phyloP scores from a whole-genome alignment of 2,888 invertebrate species.

The Scaptomyza reducta region DNA sequence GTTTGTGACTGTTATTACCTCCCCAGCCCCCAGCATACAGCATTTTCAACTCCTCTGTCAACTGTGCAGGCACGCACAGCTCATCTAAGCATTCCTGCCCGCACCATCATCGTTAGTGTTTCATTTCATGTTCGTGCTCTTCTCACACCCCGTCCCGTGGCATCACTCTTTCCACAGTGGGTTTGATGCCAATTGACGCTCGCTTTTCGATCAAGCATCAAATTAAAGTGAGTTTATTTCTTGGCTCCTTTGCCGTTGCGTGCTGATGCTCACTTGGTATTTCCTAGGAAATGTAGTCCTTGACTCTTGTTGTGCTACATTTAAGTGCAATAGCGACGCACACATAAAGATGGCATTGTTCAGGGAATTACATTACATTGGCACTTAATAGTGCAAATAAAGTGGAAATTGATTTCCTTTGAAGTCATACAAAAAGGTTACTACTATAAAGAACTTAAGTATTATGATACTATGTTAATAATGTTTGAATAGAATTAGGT shows the following conservation, averaged over 20 bases:
- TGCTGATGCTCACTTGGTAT: constrained; percentile 45
- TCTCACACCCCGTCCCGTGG: constrained; percentile 10
- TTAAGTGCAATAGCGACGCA: constrained; percentile 35
- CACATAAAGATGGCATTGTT: not conserved
- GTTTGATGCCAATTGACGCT: constrained; percentile 63
- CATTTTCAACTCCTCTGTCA: not conserved
- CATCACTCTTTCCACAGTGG: constrained; percentile 9
- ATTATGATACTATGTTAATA: not conserved
- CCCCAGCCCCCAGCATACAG: not conserved
- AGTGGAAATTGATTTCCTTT: constrained; percentile 4
- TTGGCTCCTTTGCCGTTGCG: constrained; percentile 37
- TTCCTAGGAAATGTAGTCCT: constrained; percentile 58
- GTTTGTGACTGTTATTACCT: constrained; percentile 13
- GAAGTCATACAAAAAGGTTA: not conserved
- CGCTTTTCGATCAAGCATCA: constrained; percentile 64
- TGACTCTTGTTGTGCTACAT: constrained; percentile 26
- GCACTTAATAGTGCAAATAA: not conserved
- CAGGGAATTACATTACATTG: constrained; percentile 1
- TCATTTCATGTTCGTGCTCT: constrained; percentile 62
- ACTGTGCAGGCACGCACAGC: constrained; percentile 29
- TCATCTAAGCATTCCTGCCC: constrained; percentile 8
- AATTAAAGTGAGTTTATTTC: constrained; percentile 56
- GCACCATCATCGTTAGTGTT: constrained; percentile 56
- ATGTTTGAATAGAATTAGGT: not conserved
- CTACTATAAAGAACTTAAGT: not conserved